Conservation (phyloP, 2,113 vertebrate genomes). For the Bujurquina vittata region DNA sequence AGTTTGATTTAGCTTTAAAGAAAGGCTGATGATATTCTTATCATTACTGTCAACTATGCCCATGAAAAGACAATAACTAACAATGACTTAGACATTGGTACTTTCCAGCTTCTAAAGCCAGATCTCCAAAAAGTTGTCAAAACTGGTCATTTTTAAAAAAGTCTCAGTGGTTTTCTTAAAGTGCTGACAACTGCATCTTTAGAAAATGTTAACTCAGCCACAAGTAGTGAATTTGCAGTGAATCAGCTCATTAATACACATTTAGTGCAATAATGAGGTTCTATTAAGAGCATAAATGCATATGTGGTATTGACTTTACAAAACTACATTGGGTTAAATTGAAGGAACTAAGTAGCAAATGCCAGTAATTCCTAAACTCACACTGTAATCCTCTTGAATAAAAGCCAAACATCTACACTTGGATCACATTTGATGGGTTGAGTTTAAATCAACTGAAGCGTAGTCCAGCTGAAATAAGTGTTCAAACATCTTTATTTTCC, state of each 20-base stretch:
- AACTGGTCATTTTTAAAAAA: neutral
- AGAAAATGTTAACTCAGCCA: neutral
- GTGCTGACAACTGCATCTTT: neutral
- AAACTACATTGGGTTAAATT: neutral
- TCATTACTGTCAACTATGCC: neutral
- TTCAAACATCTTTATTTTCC: neutral
- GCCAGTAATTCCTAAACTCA: neutral
- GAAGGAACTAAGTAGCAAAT: neutral
- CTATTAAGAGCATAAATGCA: neutral
- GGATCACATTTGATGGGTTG: neutral
- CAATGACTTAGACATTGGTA: accelerated
- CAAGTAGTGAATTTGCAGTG: neutral
- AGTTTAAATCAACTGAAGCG: neutral
- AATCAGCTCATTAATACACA: neutral
- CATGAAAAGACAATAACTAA: neutral
- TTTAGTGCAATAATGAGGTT: neutral
- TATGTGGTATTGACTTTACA: too few species aligned
- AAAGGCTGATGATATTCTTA: neutral
- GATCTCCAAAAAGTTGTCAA: neutral
- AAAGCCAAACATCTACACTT: neutral
- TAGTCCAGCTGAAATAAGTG: neutral
- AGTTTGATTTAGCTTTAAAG: conserved; percentile 14
- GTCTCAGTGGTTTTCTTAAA: neutral
- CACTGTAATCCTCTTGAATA: neutral
- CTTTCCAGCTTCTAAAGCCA: neutral